These are phyloP conservation scores for Lithophane socia DNA, from an alignment of 2,888 invertebrate species.

Conservation along the genomic window DNA sequence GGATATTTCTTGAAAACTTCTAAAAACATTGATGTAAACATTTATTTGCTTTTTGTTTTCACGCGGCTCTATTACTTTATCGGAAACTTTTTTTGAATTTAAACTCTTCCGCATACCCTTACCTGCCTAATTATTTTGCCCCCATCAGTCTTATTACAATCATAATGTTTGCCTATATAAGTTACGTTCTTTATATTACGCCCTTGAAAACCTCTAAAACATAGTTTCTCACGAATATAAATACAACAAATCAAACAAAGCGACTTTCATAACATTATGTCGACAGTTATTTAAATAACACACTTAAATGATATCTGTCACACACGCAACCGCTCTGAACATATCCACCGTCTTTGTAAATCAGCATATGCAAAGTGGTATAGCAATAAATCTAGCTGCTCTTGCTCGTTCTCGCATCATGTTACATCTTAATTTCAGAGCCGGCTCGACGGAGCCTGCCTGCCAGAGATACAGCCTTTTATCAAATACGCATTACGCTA, in stretches of 20 bases:
- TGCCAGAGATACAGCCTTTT: conserved; percentile 89
- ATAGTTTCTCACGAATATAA: conserved; percentile 18
- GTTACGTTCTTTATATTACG: not conserved
- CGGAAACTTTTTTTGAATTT: conserved; percentile 16
- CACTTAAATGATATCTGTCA: conserved; percentile 70
- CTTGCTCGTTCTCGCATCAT: conserved; percentile 91
- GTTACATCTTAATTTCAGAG: conserved; percentile 91
- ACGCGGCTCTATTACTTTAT: not conserved
- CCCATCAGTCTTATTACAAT: not conserved
- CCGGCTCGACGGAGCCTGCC: conserved; percentile 89
- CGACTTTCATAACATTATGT: conserved; percentile 27
- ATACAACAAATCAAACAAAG: conserved; percentile 29
- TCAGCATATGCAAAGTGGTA: conserved; percentile 91
- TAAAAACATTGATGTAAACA: not conserved
- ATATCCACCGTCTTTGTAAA: conserved; percentile 88
- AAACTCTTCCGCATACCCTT: not conserved
- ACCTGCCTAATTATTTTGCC: not conserved
- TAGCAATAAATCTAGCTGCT: conserved; percentile 91
- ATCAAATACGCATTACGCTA: conserved; percentile 90
- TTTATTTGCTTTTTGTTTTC: not conserved
- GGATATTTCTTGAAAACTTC: not conserved
- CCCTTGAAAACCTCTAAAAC: not conserved
- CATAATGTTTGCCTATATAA: not conserved
- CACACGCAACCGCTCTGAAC: conserved; percentile 76
- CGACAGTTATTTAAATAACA: conserved; percentile 56